Evolutionary conservation across 2,113 vertebrate species (phyloP).

Genomic region (Cheirogaleus medius): DNA sequence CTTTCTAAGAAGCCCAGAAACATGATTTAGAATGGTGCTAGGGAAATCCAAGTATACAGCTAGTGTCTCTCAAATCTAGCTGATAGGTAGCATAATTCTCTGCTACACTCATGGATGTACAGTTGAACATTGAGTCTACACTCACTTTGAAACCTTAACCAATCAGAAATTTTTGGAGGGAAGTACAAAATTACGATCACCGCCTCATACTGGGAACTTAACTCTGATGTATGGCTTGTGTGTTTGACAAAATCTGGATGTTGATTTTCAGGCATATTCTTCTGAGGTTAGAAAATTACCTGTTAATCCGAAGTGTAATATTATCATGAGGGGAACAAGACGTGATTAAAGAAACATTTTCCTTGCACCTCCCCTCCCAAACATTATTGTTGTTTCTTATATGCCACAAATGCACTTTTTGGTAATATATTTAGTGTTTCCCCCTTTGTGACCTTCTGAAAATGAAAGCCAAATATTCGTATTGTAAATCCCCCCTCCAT

Average conservation of each 20-base stretch:
- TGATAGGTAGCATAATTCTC: not conserved
- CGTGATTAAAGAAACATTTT: not conserved
- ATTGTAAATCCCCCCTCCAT: not conserved
- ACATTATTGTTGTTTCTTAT: slow-evolving; percentile 15
- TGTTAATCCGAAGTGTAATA: not conserved
- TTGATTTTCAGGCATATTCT: not conserved
- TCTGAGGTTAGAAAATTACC: slow-evolving; percentile 36
- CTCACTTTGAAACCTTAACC: not conserved
- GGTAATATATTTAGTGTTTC: not conserved
- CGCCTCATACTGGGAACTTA: not conserved
- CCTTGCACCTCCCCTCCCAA: not conserved
- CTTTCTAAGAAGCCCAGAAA: not conserved
- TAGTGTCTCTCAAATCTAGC: not conserved
- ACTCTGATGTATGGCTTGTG: not conserved
- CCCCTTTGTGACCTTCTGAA: not conserved
- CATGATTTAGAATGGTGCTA: not conserved
- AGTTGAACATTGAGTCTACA: slow-evolving; percentile 14
- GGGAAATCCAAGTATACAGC: not conserved
- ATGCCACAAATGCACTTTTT: not conserved
- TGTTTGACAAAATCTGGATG: not conserved
- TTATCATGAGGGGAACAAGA: not conserved
- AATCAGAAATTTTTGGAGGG: not conserved
- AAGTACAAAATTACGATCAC: not conserved
- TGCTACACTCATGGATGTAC: not conserved
- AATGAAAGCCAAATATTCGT: not conserved